Evolutionary conservation across 2,797 vertebrate genomes (phyloP).

Genomic region (Chaunax sp.): DNA sequence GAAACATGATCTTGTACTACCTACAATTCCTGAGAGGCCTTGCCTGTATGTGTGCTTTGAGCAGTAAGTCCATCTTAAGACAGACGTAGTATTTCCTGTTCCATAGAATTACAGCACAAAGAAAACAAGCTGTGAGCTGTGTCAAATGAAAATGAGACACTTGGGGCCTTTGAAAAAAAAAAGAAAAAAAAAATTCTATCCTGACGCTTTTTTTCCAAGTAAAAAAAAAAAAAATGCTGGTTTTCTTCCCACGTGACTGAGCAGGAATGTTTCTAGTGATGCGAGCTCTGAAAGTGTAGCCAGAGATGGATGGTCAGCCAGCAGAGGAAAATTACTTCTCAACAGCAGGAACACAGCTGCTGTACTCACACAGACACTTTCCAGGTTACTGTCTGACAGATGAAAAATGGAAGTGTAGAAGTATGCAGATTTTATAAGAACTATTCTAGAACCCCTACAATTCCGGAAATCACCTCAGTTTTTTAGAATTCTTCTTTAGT

Average conservation of each 20-base stretch:
- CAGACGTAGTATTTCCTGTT: slow-evolving; percentile 35
- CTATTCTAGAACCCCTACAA: background rate
- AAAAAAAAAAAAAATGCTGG: slow-evolving; percentile 25
- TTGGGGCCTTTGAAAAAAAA: slow-evolving; percentile 31
- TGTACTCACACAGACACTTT: slow-evolving; percentile 5
- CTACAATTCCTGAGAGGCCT: background rate
- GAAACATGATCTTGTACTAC: background rate
- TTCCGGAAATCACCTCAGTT: background rate
- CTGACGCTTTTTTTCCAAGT: no score
- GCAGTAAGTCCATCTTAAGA: slow-evolving; percentile 32
- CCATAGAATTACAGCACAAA: slow-evolving; percentile 21
- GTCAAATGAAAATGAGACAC: slow-evolving; percentile 48
- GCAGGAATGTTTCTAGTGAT: slow-evolving; percentile 52
- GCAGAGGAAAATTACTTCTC: slow-evolving; percentile 27
- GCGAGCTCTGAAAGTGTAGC: slow-evolving; percentile 20
- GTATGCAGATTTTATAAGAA: background rate
- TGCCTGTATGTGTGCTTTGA: slow-evolving; percentile 17
- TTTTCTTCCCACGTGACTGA: slow-evolving; percentile 35
- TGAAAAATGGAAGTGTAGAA: background rate
- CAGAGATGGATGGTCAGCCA: slow-evolving; percentile 10
- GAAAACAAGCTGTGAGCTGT: slow-evolving; percentile 43
- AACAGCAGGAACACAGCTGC: slow-evolving; percentile 17
- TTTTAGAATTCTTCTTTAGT: slow-evolving; percentile 20
- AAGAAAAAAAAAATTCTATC: background rate
- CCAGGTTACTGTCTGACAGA: background rate